Conservation (phyloP, 2,113 vertebrate species). For the Phalacrocorax pelagicus region DNA sequence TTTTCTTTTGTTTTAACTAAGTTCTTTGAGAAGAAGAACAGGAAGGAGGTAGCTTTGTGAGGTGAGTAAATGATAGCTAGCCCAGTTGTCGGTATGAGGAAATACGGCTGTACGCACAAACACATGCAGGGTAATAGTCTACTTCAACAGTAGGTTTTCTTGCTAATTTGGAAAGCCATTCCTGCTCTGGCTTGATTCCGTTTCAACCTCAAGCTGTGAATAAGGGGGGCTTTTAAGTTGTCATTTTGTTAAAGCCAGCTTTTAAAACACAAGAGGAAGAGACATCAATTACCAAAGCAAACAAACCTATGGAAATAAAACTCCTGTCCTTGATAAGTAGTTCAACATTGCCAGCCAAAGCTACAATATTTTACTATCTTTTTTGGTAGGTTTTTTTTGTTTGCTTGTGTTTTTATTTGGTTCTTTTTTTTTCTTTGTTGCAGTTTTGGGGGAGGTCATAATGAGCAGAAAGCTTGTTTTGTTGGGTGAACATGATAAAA, state of each 20-base stretch:
- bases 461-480: background rate
- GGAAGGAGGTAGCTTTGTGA: slow-evolving; percentile 3
- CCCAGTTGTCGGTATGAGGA: background rate
- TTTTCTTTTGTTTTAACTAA: slow-evolving; percentile 47
- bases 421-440: background rate
- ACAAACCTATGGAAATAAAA: slow-evolving; percentile 29
- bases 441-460: background rate
- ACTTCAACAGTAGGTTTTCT: slow-evolving; percentile 54
- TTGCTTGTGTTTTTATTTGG: background rate
- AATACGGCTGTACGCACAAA: background rate
- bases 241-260: slow-evolving; percentile 49
- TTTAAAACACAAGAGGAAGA: slow-evolving; percentile 53
- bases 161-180: slow-evolving; percentile 55
- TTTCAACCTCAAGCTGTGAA: slow-evolving; percentile 61
- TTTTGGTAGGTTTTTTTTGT: background rate
- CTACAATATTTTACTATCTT: background rate
- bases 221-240: slow-evolving; percentile 59
- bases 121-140: slow-evolving; percentile 46
- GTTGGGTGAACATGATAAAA: background rate
- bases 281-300: slow-evolving; percentile 29
- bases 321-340: background rate
- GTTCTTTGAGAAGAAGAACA: background rate
- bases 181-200: slow-evolving; percentile 42
- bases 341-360: background rate
- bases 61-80: slow-evolving; percentile 17